phyloP scores from a whole-genome alignment of 1,140 invertebrate species.

The Adoxophyes honmai region DNA sequence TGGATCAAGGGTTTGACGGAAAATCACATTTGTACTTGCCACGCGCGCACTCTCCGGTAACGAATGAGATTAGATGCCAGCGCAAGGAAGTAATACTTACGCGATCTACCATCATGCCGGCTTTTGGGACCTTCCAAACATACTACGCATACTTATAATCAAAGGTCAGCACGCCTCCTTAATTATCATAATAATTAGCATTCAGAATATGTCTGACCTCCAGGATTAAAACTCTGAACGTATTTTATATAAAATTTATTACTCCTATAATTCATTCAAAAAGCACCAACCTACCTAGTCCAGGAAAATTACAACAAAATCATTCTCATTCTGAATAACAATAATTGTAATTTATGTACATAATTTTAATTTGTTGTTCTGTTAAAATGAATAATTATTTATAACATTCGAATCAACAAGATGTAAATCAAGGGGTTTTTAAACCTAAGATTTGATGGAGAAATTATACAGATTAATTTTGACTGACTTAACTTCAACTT shows the following conservation, averaged over 20 bases:
- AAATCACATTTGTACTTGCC: background rate
- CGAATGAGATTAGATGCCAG: too few species aligned
- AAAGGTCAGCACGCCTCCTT: too few species aligned
- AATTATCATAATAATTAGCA: slow-evolving; percentile 1
- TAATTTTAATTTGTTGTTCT: background rate
- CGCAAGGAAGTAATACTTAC: too few species aligned
- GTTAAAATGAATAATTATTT: background rate
- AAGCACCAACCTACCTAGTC: slow-evolving; percentile 7
- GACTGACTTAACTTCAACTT: too few species aligned
- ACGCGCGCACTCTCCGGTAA: too few species aligned
- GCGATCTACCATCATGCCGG: too few species aligned
- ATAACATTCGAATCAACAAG: background rate
- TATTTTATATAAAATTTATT: slow-evolving; percentile 10
- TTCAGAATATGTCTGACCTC: background rate
- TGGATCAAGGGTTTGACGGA: slow-evolving; percentile 9
- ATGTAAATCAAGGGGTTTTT: background rate
- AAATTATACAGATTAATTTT: too few species aligned
- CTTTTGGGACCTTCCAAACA: too few species aligned
- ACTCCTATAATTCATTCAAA: slow-evolving; percentile 11
- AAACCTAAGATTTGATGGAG: background rate
- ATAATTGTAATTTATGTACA: background rate
- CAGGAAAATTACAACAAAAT: background rate
- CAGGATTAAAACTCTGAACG: slow-evolving; percentile 1
- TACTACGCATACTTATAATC: too few species aligned
- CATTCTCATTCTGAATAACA: background rate